phyloP scores from a whole-genome alignment of 2,797 vertebrate species.

The Poeciliopsis paucimaculata region DNA sequence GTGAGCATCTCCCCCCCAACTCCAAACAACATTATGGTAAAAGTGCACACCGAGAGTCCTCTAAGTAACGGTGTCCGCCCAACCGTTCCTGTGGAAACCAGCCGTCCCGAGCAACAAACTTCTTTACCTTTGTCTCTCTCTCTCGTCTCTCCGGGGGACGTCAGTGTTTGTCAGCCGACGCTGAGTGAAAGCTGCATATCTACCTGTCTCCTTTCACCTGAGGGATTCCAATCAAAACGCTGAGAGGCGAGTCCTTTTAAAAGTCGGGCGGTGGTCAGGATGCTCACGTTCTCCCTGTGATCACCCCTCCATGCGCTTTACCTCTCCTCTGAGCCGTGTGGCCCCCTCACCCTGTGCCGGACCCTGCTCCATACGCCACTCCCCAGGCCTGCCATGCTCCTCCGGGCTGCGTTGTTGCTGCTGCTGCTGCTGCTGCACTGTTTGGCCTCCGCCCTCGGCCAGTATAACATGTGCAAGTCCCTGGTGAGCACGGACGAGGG shows the following conservation, averaged over 20 bases:
- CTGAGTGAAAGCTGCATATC: slow-evolving; percentile 37
- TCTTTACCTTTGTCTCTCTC: slow-evolving; percentile 33
- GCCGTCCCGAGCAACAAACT: slow-evolving; percentile 45
- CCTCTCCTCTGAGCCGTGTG: slow-evolving; percentile 67
- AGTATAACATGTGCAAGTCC: slow-evolving; percentile 97
- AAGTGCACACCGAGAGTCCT: slow-evolving; percentile 50
- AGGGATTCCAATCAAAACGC: slow-evolving; percentile 19
- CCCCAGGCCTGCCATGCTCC: slow-evolving; percentile 86
- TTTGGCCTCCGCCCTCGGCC: slow-evolving; percentile 85
- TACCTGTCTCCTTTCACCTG: slow-evolving; percentile 24
- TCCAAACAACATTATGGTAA: slow-evolving; percentile 70
- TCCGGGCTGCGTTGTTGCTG: slow-evolving; percentile 78
- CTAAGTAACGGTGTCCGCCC: slow-evolving; percentile 51
- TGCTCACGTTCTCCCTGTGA: slow-evolving; percentile 64
- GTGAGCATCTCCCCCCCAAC: slow-evolving; percentile 43
- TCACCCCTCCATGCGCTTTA: slow-evolving; percentile 84
- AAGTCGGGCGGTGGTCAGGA: slow-evolving; percentile 38
- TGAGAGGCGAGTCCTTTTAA: slow-evolving; percentile 26
- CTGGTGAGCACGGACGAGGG: slow-evolving; percentile 96
- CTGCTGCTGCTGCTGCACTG: slow-evolving; percentile 81
- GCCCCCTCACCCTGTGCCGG: slow-evolving; percentile 78
- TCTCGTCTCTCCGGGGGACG: slow-evolving; percentile 41
- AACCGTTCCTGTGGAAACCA: slow-evolving; percentile 52
- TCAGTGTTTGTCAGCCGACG: slow-evolving; percentile 49
- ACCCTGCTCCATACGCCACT: slow-evolving; percentile 60